Conservation (phyloP, 2,113 vertebrate genomes). For the Chaetodon auriga region DNA sequence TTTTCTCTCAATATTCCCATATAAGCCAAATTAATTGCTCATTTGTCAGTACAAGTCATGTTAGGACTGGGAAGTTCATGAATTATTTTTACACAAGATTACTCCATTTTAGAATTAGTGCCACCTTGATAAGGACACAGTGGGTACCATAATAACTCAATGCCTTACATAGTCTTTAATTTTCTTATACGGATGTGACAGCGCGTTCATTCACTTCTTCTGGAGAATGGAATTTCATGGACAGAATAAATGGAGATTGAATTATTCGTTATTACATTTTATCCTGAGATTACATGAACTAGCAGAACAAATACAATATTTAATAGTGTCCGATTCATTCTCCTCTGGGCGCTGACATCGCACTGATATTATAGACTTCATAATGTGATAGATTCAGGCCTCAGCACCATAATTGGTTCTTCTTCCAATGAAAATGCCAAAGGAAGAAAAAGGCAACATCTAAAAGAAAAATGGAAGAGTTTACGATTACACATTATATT, state of each 20-base stretch:
- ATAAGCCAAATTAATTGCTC: neutral
- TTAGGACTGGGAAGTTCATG: neutral
- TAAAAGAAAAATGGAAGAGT: conserved; percentile 14
- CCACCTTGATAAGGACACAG: conserved; percentile 15
- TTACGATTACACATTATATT: no score
- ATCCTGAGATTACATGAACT: conserved; percentile 62
- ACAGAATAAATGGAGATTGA: conserved; percentile 57
- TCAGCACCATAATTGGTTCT: conserved; percentile 24
- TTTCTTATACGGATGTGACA: conserved; percentile 22
- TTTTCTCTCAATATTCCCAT: neutral
- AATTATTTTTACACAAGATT: conserved; percentile 30
- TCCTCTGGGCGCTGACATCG: conserved; percentile 39
- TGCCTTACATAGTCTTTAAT: conserved; percentile 42
- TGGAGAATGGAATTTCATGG: conserved; percentile 53
- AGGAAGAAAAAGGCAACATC: conserved; percentile 8
- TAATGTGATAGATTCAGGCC: conserved; percentile 46
- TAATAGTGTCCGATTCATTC: conserved; percentile 61
- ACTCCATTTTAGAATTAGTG: conserved; percentile 33
- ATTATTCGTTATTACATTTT: conserved; percentile 63
- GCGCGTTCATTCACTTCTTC: conserved; percentile 22
- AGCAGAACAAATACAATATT: conserved; percentile 68
- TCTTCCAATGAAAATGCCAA: conserved; percentile 37
- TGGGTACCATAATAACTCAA: conserved; percentile 32
- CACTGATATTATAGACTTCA: conserved; percentile 42
- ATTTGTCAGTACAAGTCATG: conserved; percentile 9